Base-by-base conservation (phyloP, 2,888 invertebrate genomes). In the Heterodera filipjevi region DNA sequence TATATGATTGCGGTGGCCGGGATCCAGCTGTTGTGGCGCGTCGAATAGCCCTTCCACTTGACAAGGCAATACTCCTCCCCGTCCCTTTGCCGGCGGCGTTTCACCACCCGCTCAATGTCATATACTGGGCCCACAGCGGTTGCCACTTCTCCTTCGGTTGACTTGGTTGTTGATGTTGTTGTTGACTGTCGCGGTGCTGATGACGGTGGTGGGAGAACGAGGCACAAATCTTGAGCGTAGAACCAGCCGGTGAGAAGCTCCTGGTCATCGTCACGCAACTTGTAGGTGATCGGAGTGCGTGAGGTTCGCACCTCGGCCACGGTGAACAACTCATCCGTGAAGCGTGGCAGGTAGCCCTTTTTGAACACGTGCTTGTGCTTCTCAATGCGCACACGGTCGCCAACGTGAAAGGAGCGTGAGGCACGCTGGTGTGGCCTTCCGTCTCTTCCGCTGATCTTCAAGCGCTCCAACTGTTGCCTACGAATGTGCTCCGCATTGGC, bases 341-440 rank as follows among this genome's bases (percentile, higher is more conserved):
- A 79, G 19, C 32, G 30, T 33, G 78, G 78, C 49, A 77, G 2
- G 22, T 78, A 78, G 39, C 78, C 78, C 30, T 78, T 78, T 19
- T 35, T 66, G 33, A 78, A 78, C 16, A 68, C 59, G 8, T 77
- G 53, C 32, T 79, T 79, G 8, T 78, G 35, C 19, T 32, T 27
- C 22, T 49, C 59, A 64, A 78, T 78, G 16, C 78, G 64, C 33
- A 78, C 78, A 27, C 33, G 22, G 79, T 78, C 78, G 12, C 78
- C 77, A 8, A 22, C 77, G 14, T 71, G 6, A 8, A 77, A n/a
- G n/a, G n/a, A 44, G n/a, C 44, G 19, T 22, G 35, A 14, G 1
- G 2, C 12, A 0, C 59, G 27, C n/a, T 12, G 19, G 22, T n/a
- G n/a, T n/a, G n/a, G n/a, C n/a, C n/a, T n/a, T n/a, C n/a, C n/a